These are phyloP conservation scores for Meta bourneti DNA, from an alignment of 2,888 invertebrate genomes.

Conservation along the genomic window DNA sequence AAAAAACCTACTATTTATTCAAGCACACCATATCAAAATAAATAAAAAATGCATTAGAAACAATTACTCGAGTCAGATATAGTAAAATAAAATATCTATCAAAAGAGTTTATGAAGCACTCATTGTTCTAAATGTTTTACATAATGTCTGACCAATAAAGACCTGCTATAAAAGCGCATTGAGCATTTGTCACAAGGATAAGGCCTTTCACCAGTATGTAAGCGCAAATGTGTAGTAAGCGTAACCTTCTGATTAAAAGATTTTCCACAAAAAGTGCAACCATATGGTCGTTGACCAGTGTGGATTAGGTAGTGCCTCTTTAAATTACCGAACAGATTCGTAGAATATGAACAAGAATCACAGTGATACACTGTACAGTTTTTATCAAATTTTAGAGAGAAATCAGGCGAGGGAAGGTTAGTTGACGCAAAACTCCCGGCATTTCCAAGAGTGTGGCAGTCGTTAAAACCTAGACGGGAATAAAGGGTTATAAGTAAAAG, in stretches of 20 bases:
- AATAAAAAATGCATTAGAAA: too few relatives aligned
- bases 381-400: neutral
- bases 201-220: conserved; percentile 64
- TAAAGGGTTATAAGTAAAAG: neutral
- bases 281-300: conserved; percentile 55
- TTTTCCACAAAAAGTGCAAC: conserved; percentile 57
- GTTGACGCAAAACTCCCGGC: neutral
- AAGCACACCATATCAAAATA: too few relatives aligned
- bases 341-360: conserved; percentile 50
- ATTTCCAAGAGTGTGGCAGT: neutral
- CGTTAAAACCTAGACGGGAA: neutral
- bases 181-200: conserved; percentile 47
- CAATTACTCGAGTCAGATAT: too few relatives aligned
- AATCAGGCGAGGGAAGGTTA: neutral
- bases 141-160: conserved; percentile 26
- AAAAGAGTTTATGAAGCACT: too few relatives aligned
- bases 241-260: conserved; percentile 68
- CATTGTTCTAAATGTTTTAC: conserved; percentile 18
- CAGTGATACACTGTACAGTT: conserved; percentile 22
- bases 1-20: too few relatives aligned
- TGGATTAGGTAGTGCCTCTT: conserved; percentile 70
- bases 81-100: too few relatives aligned
- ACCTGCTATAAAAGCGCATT: conserved; percentile 29
- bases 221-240: conserved; percentile 44
- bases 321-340: conserved; percentile 30